Conservation (phyloP, 2,797 vertebrate species). For the Enteromius thamalakanensis region DNA sequence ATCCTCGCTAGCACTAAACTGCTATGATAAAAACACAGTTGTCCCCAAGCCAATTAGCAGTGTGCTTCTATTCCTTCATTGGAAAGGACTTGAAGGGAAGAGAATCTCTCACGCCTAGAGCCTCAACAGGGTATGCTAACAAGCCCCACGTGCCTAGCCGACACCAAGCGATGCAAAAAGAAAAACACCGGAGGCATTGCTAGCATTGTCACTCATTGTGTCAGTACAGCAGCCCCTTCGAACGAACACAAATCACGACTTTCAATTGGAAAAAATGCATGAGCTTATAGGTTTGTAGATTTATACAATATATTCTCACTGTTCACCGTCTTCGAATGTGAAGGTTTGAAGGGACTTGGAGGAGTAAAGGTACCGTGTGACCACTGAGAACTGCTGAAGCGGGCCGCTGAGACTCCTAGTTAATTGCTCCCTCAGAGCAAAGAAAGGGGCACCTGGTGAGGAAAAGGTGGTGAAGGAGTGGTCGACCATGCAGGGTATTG, state of each 20-base stretch:
- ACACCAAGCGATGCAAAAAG: constrained; percentile 1
- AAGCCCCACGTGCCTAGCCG: constrained; percentile 39
- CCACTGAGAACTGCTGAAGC: constrained; percentile 16
- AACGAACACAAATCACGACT: constrained; percentile 49
- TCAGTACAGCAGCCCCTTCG: not conserved
- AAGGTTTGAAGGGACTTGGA: constrained; percentile 37
- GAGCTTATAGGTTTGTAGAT: constrained; percentile 38
- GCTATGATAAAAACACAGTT: constrained; percentile 27
- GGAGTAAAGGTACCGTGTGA: constrained; percentile 43
- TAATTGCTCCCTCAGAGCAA: constrained; percentile 44
- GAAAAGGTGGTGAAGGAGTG: constrained; percentile 25
- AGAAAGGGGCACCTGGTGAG: constrained; percentile 4
- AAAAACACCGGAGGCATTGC: constrained; percentile 26
- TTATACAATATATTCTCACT: constrained; percentile 22
- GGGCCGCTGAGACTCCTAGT: constrained; percentile 19
- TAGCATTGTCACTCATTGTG: constrained; percentile 45
- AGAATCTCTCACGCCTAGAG: constrained; percentile 16
- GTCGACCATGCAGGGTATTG: constrained; percentile 9
- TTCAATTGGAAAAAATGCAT: constrained; percentile 37
- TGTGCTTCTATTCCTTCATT: constrained; percentile 15
- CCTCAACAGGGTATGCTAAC: constrained; percentile 48
- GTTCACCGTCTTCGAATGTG: constrained; percentile 23
- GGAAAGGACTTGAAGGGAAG: constrained; percentile 27
- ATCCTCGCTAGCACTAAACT: constrained; percentile 13
- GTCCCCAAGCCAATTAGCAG: constrained; percentile 42